Evolutionary conservation across 2,888 invertebrate genomes (phyloP), one percentile per base, ranked within the genome.

Genomic region (Lasioglossum malachurum): DNA sequence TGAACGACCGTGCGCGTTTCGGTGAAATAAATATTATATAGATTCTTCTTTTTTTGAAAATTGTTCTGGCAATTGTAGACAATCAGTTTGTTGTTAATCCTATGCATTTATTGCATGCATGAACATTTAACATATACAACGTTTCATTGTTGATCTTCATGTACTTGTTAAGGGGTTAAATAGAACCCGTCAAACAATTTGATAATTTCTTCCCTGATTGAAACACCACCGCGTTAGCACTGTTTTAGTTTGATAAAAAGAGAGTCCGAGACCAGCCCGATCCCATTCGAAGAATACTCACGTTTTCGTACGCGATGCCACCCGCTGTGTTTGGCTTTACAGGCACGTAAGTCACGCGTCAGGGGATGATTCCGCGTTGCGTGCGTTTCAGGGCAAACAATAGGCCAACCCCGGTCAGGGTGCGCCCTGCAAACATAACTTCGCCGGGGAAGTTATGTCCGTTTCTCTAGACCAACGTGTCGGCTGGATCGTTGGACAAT

Each of bases 361-460:
- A 88, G 92, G 93, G 94, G 93, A 94, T 94, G 94, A 93, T 92
- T 93, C 89, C 91, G 91, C 88, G 90, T 91, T 93, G 91, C 91
- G 93, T 93, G 94, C 92, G 91, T 94, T 92, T 93, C 93, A 89
- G 89, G 88, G 91, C 94, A 94, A 94, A 94, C 94, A 93, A 93
- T 93, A 91, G 92, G 88, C 89, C 90, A 79, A 90, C 91, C 91
- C 93, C 89, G 88, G 84, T 84, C 90, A 84, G 91, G 94, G 92
- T 93, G 93, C 92, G 93, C 93, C 94, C 93, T 90, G 91, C 90
- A 91, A 91, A 93, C 91, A 92, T 90, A 77, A 78, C 83, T 83
- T 84, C 78, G 82, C 87, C 75, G 91, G 57, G 74, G 82, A 93
- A 93, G 88, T 94, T 83, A 90, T 92, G 93, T 91, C 93, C 84